These are phyloP conservation scores for Brachionus koreanus DNA, from an alignment of 1,140 invertebrate species.

Conservation along the genomic window DNA sequence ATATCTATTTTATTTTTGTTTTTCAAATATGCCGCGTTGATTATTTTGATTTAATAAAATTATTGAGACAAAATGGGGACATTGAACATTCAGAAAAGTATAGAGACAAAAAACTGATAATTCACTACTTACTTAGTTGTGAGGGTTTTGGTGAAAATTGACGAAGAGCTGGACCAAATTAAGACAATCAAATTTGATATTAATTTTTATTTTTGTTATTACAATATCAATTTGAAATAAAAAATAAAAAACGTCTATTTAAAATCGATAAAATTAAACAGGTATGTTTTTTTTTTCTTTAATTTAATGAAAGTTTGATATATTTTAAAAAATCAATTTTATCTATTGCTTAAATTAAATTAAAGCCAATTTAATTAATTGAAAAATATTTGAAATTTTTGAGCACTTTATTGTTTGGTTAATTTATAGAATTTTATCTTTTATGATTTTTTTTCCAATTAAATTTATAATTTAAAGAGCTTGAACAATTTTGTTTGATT, in stretches of 20 bases:
- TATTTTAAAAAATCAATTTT: neutral
- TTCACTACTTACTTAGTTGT: neutral
- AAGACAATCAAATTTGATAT: neutral
- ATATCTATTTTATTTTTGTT: neutral
- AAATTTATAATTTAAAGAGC: neutral
- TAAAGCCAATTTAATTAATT: neutral
- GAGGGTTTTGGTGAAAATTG: neutral
- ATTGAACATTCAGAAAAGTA: neutral
- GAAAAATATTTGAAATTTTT: constrained; percentile 1
- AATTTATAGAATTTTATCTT: neutral
- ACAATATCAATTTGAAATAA: neutral
- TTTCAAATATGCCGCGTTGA: neutral
- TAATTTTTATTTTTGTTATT: neutral
- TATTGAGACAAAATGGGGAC: neutral
- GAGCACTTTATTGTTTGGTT: neutral
- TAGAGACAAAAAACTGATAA: neutral
- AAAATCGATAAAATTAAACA: neutral
- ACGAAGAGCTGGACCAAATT: neutral
- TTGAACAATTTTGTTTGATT: neutral
- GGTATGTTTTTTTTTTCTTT: neutral
- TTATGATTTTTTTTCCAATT: neutral
- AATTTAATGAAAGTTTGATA: neutral
- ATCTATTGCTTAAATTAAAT: neutral
- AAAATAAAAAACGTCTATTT: neutral
- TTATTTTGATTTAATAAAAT: neutral